Conservation (phyloP, 2,888 invertebrate genomes). For the Caenorhabditis wallacei region DNA sequence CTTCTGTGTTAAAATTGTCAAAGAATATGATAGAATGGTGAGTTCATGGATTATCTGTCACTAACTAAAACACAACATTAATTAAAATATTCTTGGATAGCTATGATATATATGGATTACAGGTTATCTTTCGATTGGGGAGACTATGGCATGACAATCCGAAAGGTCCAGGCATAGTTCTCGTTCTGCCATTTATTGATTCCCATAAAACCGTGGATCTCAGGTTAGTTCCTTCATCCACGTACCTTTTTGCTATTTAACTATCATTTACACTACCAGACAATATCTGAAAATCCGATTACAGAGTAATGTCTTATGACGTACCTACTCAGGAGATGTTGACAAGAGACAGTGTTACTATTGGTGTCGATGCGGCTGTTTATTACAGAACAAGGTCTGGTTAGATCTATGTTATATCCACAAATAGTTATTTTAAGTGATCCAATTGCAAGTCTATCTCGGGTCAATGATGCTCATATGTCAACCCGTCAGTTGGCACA, state of each 20-base stretch:
- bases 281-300: conserved; percentile 7
- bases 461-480: conserved; percentile 82
- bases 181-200: conserved; percentile 81
- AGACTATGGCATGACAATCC: conserved; percentile 72
- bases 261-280: background rate
- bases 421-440: conserved; percentile 67
- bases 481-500: conserved; percentile 83
- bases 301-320: conserved; percentile 84
- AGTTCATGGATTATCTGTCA: conserved; percentile 46
- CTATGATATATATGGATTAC: no score
- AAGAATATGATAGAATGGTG: conserved; percentile 83
- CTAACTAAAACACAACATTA: no score
- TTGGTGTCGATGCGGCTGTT: conserved; percentile 82
- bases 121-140: conserved; percentile 83
- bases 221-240: conserved; percentile 46
- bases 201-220: conserved; percentile 70
- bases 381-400: conserved; percentile 76
- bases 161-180: conserved; percentile 81
- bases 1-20: conserved; percentile 81
- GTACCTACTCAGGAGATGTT: conserved; percentile 84
- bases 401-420: background rate
- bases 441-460: conserved; percentile 78
- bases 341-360: conserved; percentile 83
- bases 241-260: background rate
- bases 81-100: no score